phyloP scores from a whole-genome alignment of 2,888 invertebrate genomes.

The Synergus itoensis region DNA sequence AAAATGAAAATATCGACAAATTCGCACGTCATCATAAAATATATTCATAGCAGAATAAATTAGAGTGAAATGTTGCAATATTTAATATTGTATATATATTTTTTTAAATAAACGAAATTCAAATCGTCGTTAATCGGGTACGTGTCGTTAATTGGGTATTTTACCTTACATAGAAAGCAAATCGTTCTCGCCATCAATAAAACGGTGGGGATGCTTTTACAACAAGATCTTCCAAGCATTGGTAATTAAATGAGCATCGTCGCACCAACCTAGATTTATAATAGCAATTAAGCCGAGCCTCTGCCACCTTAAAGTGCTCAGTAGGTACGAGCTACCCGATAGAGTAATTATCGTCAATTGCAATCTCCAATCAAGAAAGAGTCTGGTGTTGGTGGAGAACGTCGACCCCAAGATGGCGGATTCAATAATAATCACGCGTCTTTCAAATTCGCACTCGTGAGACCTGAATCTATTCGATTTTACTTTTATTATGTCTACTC shows the following conservation, averaged over 20 bases:
- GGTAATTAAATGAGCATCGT: slow-evolving; percentile 58
- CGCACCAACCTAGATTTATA: slow-evolving; percentile 61
- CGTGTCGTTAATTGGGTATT: too few relatives aligned
- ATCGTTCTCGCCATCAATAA: neutral
- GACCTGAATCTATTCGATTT: neutral
- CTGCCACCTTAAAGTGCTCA: slow-evolving; percentile 50
- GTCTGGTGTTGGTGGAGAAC: slow-evolving; percentile 46
- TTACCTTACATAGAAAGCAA: neutral
- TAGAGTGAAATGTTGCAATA: too few relatives aligned
- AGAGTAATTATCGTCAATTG: slow-evolving; percentile 68
- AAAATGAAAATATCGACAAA: too few relatives aligned
- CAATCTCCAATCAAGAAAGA: slow-evolving; percentile 60
- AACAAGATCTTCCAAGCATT: slow-evolving; percentile 4
- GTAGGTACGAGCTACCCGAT: slow-evolving; percentile 50
- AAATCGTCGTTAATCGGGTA: too few relatives aligned
- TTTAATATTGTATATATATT: too few relatives aligned
- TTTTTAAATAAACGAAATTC: too few relatives aligned
- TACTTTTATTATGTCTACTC: neutral
- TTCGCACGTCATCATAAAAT: too few relatives aligned
- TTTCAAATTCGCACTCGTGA: neutral
- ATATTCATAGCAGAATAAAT: too few relatives aligned
- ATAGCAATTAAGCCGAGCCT: slow-evolving; percentile 57
- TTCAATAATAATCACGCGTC: neutral
- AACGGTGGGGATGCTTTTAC: slow-evolving; percentile 3
- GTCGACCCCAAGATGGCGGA: slow-evolving; percentile 33